These are phyloP conservation scores for Fistularia commersonii DNA, from an alignment of 2,797 vertebrate species.

Conservation along the genomic window DNA sequence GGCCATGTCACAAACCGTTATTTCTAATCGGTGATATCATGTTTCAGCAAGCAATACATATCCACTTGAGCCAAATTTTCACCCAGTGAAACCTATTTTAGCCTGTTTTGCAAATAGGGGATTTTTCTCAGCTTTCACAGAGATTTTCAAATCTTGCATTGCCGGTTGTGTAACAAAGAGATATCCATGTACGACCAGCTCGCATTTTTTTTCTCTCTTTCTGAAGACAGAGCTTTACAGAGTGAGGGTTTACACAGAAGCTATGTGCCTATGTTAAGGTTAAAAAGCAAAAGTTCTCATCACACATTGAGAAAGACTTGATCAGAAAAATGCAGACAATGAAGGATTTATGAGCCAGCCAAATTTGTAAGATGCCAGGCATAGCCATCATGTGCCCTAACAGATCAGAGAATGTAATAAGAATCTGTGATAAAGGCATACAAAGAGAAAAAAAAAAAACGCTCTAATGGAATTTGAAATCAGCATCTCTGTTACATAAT, in stretches of 20 bases:
- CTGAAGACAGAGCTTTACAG: conserved; percentile 39
- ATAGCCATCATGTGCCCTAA: too few relatives aligned
- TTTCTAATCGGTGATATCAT: conserved; percentile 32
- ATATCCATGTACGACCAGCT: conserved; percentile 31
- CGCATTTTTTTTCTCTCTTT: conserved; percentile 12
- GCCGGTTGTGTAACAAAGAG: conserved; percentile 48
- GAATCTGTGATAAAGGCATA: conserved; percentile 21
- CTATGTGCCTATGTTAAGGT: too few relatives aligned
- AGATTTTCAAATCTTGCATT: conserved; percentile 29
- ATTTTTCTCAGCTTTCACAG: conserved; percentile 48
- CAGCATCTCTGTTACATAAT: conserved; percentile 49
- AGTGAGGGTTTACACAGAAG: too few relatives aligned
- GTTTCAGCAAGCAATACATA: conserved; percentile 41
- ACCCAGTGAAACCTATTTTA: conserved; percentile 55
- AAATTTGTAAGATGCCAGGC: too few relatives aligned
- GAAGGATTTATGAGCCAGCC: too few relatives aligned
- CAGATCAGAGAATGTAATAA: not conserved
- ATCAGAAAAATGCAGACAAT: too few relatives aligned
- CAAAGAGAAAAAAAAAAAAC: conserved; percentile 1
- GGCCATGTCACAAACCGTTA: not conserved
- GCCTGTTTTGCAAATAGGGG: conserved; percentile 48
- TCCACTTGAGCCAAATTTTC: conserved; percentile 53
- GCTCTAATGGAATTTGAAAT: conserved; percentile 26
- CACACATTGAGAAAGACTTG: too few relatives aligned
- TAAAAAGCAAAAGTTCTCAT: too few relatives aligned